Base-by-base conservation (phyloP, 2,113 vertebrate species). In the Odontesthes bonariensis region DNA sequence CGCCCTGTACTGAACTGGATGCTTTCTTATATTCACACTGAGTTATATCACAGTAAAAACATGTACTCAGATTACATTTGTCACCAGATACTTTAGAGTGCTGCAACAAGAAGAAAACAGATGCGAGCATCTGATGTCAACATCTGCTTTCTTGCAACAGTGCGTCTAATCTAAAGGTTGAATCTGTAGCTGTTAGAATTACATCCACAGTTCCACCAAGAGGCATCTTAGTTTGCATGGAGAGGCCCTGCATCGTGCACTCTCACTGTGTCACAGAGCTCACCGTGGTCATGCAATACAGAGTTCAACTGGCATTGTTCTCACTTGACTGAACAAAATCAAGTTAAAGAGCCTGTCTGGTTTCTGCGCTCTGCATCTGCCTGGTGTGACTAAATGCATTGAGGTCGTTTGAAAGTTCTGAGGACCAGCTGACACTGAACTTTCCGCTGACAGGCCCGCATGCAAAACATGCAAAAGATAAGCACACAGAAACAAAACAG, bases 391-490 rank as follows among this genome's bases (percentile, higher is more conserved):
- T 38, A 54, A 59, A 57, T 49, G 52, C 44, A 55, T 40, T 5
- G 14, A 71, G 54, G 75, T 59, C 4, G 42, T 67, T 49, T 64
- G 17, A 68, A 66, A 60, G 56, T 54, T 57, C 38, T 46, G 22
- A 75, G 54, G 49, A 64, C 4, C 57, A 31, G 75, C 32, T 35
- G 66, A 52, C 55, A 35, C 51, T 42, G 47, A 8, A 46, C 35
- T 31, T 69, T 69, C 72, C 16, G 23, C 58, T 60, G 57, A 44
- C 55, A 44, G 58, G 52, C 49, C 49, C 20, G 9, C 16, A 84
- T 86, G 58, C 82, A 90, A 87, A 72, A 69, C 62, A 87, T 79
- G 71, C 74, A 82, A 84, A 77, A 60, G 54, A 64, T 33, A 69
- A 75, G 51, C 32, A 5, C 47, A 54, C 19, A 44, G 46, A 69